Evolutionary conservation across 2,888 invertebrate species (phyloP), one percentile per base, ranked within the genome.

Genomic region (Eurytoma adleriae): DNA sequence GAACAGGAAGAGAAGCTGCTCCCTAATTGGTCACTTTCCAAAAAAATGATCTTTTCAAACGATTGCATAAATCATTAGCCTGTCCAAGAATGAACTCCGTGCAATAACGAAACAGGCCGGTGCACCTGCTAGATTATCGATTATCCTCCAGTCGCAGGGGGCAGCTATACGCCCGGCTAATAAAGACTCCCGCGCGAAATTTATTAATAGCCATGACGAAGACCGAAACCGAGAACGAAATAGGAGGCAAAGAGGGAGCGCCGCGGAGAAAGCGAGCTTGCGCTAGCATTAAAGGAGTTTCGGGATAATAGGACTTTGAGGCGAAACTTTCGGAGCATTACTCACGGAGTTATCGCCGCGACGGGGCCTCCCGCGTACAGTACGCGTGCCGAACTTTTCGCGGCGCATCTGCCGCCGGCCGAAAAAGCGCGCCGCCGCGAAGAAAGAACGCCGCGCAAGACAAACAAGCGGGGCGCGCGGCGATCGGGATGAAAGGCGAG

Each of bases 161-260:
- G 27, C 13, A n/a, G 3, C 7, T 13, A 3, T 0, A 14, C 64
- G 66, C 54, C 30, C 40, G 77, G 27, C 78, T 82, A 83, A 82
- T 82, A 82, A 79, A 82, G 72, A 79, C 73, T 52, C 66, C 68
- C 82, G 81, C 69, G 75, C 61, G 30, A 83, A 83, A 84, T 86
- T 86, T 85, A 86, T 85, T 85, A 86, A 86, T 83, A 83, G 74
- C 80, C 62, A 62, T 14, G 81, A 70, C 64, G 30, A 80, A 61
- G 40, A 40, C 40, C 40, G 40, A 7, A 10, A 10, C 40, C 10
- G 40, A 40, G 40, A 40, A 40, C 40, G 40, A 40, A 40, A 40
- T 40, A 40, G 40, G 24, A 40, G 40, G 40, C 40, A 1, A 10
- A 40, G 10, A 40, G 50, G 48, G 79, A 52, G 64, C 7, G 30